Base-by-base conservation (phyloP, 2,113 vertebrate species). In the Leptobrachium leishanense region DNA sequence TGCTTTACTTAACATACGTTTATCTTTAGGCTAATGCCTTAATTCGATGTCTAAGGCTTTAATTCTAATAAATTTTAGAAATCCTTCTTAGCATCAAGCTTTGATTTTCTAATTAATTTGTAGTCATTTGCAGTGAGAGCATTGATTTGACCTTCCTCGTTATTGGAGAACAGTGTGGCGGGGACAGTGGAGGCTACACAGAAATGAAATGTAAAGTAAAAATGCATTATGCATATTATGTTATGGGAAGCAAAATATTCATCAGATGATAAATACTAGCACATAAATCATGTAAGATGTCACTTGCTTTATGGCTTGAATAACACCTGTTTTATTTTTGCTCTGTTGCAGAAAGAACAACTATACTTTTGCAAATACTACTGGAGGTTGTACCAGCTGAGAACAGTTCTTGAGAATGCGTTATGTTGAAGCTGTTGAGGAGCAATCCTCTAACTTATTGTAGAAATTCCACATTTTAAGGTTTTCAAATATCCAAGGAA, bases 371-470 rank as follows among this genome's bases (percentile, higher is more conserved):
- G 85, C 97, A 99, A 87, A 95, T 98, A 85, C 84, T 99, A 79
- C 84, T 99, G 88, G 91, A 97, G 88, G 96, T 98, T 6, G 81
- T 95, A 75, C 96, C 97, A 63, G 76, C 92, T 68, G 95, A 97
- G 5, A 62, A 81, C 10, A 40, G 40, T 20, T 80, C 65, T 40
- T 79, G 62, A 73, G 31, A 20, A 66, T 42, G 40, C 8, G 55
- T 11, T 57, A 5, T 57, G 39, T 53, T 66, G 76, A 59, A 72
- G 65, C 43, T 43, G 10, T 39, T 50, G 46, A 64, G 11, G 11
- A 10, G 44, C 15, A n/a, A n/a, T 20, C 40, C 43, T 40, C 13
- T 50, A 7, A 76, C 15, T 76, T 59, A 13, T 50, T 40, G 6
- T 31, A 39, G 15, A 6, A 10, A 39, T 64, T 20, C 5, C 62